Evolutionary conservation across 2,113 vertebrate species (phyloP), one percentile per base, ranked within the genome.

Genomic region (Trogon surrucura): DNA sequence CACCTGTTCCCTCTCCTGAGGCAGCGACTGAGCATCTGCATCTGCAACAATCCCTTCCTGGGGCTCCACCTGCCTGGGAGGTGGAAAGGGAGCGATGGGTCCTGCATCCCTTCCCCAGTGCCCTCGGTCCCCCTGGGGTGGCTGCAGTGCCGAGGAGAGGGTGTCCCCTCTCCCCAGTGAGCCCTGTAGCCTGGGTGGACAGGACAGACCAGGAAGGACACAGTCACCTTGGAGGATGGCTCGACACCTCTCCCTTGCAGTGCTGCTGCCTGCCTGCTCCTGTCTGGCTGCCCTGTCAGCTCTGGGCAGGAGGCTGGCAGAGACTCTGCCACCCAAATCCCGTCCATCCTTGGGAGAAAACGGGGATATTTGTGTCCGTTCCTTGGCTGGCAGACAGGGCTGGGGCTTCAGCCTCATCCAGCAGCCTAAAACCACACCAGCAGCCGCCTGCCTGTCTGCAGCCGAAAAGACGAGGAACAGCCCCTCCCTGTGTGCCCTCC

Each of bases 341-440:
- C 34, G 18, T 8, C 67, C 57, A 15, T 47, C 80, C 13, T 23
- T 4, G 13, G 41, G 79, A 45, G 25, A 21, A 80, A 89, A 53
- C 4, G 47, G 81, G 64, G 50, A 57, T 19, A 26, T 53, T 53
- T 71, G 54, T 89, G 70, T 29, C 87, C 47, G 15, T 65, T 75
- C 47, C 26, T 32, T 26, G 32, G 56, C 51, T 79, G 62, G 21
- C 23, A 45, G 60, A 56, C 74, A 50, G 50, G 82, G 84, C 85
- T 64, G 34, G 26, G 74, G 26, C 78, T 58, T 54, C 15, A 17
- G 47, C 53, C 84, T 32, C 74, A 64, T 70, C 56, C 75, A 53
- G 88, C 91, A 13, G 30, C 53, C 96, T 85, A 81, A 95, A 96
- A 87, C 90, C 74, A 86, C 8, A 23, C 25, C 62, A 58, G 48